Percentiles rank a stretch among this genome's conserved stretches.
These are phyloP conservation scores for Carollia perspicillata DNA, from an alignment of 2,113 vertebrate species.

Conservation along the genomic window DNA sequence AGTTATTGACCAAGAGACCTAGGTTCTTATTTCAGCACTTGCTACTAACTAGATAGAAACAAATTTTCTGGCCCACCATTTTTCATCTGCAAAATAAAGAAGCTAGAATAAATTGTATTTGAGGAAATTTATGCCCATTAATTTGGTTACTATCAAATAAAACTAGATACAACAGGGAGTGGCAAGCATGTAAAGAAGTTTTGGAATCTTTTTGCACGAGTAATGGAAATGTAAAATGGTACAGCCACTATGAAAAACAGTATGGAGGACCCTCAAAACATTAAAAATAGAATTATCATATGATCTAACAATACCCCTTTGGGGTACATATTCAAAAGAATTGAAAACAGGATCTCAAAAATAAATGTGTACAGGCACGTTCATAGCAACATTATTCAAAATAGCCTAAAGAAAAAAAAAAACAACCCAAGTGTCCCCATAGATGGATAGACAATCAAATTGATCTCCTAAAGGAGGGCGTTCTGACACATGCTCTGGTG, in stretches of 20 bases:
- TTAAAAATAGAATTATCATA: background rate
- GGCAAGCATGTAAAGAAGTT: background rate
- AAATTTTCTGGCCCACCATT: background rate
- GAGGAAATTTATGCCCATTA: background rate
- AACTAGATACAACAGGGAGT: background rate
- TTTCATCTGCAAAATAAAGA: background rate
- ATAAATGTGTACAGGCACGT: background rate
- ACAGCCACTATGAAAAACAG: background rate
- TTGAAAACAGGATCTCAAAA: background rate
- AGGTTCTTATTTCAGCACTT: background rate
- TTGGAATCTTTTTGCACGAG: fast-evolving
- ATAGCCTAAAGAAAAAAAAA: background rate
- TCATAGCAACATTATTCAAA: background rate
- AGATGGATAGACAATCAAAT: background rate
- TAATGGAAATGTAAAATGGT: background rate
- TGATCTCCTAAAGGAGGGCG: background rate
- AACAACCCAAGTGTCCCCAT: background rate
- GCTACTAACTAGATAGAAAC: background rate
- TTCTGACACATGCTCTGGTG: fast-evolving
- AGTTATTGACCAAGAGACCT: background rate
- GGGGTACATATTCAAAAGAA: background rate
- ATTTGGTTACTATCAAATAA: background rate
- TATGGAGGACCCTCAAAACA: background rate
- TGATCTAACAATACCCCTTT: background rate
- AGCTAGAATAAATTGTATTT: background rate